These are phyloP conservation scores for Aptenodytes patagonicus DNA, from an alignment of 2,113 vertebrate species.

Conservation along the genomic window DNA sequence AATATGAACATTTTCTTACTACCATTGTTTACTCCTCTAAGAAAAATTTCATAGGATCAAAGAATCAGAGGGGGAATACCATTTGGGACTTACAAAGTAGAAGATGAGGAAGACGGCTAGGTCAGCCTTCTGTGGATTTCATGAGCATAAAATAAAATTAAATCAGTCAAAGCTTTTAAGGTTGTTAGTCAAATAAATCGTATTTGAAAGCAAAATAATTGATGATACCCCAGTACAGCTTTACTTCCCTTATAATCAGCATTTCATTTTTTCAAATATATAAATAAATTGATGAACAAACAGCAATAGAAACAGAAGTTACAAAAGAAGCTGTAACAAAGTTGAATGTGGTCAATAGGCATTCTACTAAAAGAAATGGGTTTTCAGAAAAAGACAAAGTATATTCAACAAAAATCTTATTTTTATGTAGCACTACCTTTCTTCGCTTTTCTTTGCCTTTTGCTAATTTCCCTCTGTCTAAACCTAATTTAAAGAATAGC, in stretches of 20 bases:
- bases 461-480: neutral
- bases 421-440: neutral
- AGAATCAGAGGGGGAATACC: neutral
- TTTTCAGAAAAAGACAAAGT: neutral
- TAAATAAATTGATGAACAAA: constrained; percentile 49
- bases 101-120: constrained; percentile 17
- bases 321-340: neutral
- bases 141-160: constrained; percentile 64
- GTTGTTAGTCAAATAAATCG: constrained; percentile 62
- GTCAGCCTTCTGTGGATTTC: constrained; percentile 64
- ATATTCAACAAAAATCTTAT: neutral
- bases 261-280: constrained; percentile 52
- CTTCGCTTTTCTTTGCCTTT: neutral
- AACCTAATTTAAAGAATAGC: neutral
- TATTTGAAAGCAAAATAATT: constrained; percentile 67
- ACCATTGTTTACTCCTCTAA: constrained; percentile 62
- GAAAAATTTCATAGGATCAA: constrained; percentile 15
- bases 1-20: constrained; percentile 46
- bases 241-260: constrained; percentile 59
- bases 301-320: neutral
- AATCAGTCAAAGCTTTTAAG: constrained; percentile 72
- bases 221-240: constrained; percentile 25
- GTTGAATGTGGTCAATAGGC: neutral
- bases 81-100: constrained; percentile 18
- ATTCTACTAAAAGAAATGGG: neutral